Base-by-base conservation (phyloP, 2,888 invertebrate species). In the Nysson spinosus region DNA sequence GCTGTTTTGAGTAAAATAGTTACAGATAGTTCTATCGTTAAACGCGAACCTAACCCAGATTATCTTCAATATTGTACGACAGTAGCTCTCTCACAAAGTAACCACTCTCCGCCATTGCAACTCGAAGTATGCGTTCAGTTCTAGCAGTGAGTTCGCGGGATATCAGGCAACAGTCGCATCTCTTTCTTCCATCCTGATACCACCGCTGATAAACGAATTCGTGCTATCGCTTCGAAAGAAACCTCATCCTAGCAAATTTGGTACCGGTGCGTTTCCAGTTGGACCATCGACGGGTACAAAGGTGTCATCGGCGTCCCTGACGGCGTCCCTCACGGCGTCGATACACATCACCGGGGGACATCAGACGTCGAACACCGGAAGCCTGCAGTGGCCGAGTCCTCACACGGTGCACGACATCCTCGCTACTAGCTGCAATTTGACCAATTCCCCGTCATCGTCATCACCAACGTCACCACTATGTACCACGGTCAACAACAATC, bases 331-430 rank as follows among this genome's bases (percentile, higher is more conserved):
- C n/a, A n/a, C n/a, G n/a, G n/a, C n/a, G n/a, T n/a, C n/a, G n/a
- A n/a, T n/a, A n/a, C n/a, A n/a, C n/a, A n/a, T n/a, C n/a, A n/a
- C n/a, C n/a, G n/a, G n/a, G n/a, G n/a, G n/a, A n/a, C n/a, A n/a
- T n/a, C n/a, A n/a, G 81, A 88, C 89, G 5, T 92, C 91, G 11
- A 49, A 64, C 26, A 60, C 68, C 34, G 71, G 72, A 3, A 60
- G 58, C 14, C 62, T 84, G 26, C 84, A 87, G 37, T 87, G 87
- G 87, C 87, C 87, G 3, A 86, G 85, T 61, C 79, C 87, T 4
- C 86, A 87, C 63, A 83, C 85, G 20, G 87, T 87, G 19, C 86
- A 87, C 68, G 85, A 87, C 72, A 87, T 87, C 51, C 78, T 87
- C 43, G 84, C 80, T 6, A 76, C 72, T 35, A 67, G 74, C 42